Base-by-base conservation (phyloP, 2,888 invertebrate species). In the Trilocha varians region DNA sequence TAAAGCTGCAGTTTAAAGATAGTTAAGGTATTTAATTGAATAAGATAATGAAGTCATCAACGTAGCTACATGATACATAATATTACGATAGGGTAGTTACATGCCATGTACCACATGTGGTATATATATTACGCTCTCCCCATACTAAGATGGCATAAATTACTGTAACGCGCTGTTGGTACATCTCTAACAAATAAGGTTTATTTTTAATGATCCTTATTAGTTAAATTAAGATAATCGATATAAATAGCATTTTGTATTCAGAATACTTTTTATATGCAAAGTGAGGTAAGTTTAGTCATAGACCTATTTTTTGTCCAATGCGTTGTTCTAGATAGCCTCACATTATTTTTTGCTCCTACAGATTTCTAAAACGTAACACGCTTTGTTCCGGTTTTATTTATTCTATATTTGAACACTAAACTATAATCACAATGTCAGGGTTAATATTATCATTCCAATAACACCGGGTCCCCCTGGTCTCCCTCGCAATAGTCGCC, bases 391-490 rank as follows among this genome's bases (percentile, higher is more conserved):
- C 11, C 25, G 6, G 11, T 11, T 25, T 25, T 25, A 25, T 25
- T 25, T 25, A 25, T 9, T 25, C 8, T 5, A 25, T 6, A 6
- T 6, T 25, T 9, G 25, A 25, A 25, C 11, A 25, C 11, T 25
- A 11, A n/a, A 9, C 25, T 25, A 6, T 25, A 25, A 43, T 33
- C 47, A 48, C 62, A 64, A 68, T 66, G 66, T 69, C 62, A 55
- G 38, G 63, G 66, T 53, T 56, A 67, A 72, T 69, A 70, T 69
- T 74, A 74, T 72, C 74, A 63, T 68, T 60, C 57, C 57, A 60
- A 65, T 66, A 73, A 74, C 69, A 69, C 43, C 49, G 44, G 45
- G 59, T 56, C 52, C 53, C 67, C 72, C 74, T 67, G 45, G 59
- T 56, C 52, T 54, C 67, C 72, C 74, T 67, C 55, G 48, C 53